Evolutionary conservation across 2,888 invertebrate genomes (phyloP).

Genomic region (Aleiodes alternator): DNA sequence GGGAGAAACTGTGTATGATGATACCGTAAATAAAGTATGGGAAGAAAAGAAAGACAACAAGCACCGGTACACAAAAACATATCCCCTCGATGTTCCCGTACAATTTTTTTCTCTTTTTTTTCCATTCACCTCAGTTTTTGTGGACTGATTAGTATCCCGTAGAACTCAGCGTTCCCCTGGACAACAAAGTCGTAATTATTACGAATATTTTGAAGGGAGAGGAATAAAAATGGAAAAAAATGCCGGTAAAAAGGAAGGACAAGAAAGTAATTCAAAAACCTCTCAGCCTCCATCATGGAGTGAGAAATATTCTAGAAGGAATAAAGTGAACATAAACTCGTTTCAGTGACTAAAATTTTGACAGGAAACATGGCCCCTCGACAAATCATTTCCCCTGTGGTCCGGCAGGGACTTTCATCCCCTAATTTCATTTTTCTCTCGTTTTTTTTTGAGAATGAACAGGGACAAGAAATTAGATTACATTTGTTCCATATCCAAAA

Average conservation of each 20-base stretch:
- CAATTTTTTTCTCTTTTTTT: conserved; percentile 8
- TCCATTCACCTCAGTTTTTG: conserved; percentile 7
- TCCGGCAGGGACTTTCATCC: background rate
- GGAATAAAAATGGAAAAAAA: conserved; percentile 33
- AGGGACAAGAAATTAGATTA: background rate
- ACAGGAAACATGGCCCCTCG: conserved; percentile 20
- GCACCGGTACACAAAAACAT: conserved; percentile 5
- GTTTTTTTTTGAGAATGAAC: background rate
- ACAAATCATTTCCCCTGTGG: conserved; percentile 28
- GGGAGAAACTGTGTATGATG: conserved; percentile 52
- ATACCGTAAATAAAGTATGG: conserved; percentile 60
- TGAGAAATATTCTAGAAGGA: conserved; percentile 13
- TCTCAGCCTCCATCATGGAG: conserved; percentile 6
- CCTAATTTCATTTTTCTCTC: background rate
- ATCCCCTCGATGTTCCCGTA: conserved; percentile 5
- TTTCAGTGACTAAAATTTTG: conserved; percentile 11
- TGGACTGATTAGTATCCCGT: conserved; percentile 59
- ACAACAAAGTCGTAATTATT: conserved; percentile 58
- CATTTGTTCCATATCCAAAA: background rate
- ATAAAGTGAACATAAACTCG: conserved; percentile 18
- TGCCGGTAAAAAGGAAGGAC: conserved; percentile 37
- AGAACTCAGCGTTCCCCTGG: conserved; percentile 49
- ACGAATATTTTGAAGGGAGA: conserved; percentile 20
- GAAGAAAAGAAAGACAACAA: conserved; percentile 47
- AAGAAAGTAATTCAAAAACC: conserved; percentile 24